These are phyloP conservation scores for Lepas anatifera DNA, from an alignment of 2,888 invertebrate species.

Conservation along the genomic window DNA sequence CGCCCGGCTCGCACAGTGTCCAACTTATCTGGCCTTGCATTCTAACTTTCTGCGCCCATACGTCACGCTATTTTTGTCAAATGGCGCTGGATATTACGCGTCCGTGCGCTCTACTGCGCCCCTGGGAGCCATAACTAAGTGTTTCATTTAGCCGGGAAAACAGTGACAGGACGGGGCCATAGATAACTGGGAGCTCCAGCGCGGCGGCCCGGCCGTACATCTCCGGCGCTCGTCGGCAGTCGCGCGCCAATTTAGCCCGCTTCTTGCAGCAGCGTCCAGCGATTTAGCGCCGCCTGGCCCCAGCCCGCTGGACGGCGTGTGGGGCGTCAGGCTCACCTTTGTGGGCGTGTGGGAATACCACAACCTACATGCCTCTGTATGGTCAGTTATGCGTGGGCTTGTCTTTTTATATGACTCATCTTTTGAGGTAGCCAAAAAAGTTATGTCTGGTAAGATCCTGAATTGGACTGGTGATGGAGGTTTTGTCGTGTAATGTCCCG, in stretches of 20 bases:
- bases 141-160: conserved; percentile 12
- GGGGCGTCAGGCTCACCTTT: no score
- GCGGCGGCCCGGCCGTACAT: not conserved
- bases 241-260: not conserved
- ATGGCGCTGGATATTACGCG: conserved; percentile 9
- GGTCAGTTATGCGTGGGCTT: no score
- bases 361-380: no score
- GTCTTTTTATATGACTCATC: no score
- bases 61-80: conserved; percentile 7
- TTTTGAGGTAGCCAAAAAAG: no score
- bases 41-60: conserved; percentile 1
- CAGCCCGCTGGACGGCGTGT: no score
- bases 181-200: not conserved
- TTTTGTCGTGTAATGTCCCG: no score
- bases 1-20: not conserved
- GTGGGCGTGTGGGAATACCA: no score
- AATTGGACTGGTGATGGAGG: no score
- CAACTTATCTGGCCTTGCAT: not conserved
- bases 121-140: conserved; percentile 9
- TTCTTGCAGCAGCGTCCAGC: not conserved
- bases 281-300: not conserved
- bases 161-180: conserved; percentile 6
- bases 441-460: no score
- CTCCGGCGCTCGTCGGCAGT: not conserved
- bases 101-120: not conserved